These are phyloP conservation scores for Synodontis membranacea DNA, from an alignment of 2,113 vertebrate genomes.

Conservation along the genomic window DNA sequence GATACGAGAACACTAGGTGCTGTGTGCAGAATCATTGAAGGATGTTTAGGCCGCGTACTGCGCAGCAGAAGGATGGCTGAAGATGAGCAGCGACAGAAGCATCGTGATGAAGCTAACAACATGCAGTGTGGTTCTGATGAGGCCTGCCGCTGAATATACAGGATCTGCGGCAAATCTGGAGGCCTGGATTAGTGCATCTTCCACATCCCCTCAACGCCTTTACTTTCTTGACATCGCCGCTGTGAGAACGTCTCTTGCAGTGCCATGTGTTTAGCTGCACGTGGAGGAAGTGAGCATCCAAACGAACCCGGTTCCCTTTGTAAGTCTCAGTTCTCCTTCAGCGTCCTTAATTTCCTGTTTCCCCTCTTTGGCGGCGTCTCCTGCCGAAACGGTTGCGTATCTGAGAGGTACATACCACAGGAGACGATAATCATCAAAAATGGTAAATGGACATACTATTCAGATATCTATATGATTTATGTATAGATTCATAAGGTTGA, in stretches of 20 bases:
- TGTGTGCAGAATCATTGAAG: constrained; percentile 19
- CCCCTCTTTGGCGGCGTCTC: constrained; percentile 70
- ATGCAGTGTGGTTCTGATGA: constrained; percentile 2
- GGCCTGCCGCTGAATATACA: constrained; percentile 14
- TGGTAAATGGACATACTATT: constrained; percentile 63
- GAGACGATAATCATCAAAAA: constrained; percentile 78
- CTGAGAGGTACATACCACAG: constrained; percentile 73
- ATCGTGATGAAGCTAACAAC: not conserved
- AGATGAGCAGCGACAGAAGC: not conserved
- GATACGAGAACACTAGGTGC: constrained; percentile 23
- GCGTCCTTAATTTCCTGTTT: constrained; percentile 49
- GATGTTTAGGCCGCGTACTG: not conserved
- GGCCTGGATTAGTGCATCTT: constrained; percentile 16
- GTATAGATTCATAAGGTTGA: constrained; percentile 67
- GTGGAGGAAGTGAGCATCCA: constrained; percentile 43
- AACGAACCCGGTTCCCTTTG: constrained; percentile 36
- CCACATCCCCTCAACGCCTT: constrained; percentile 42
- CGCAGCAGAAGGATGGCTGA: constrained; percentile 1
- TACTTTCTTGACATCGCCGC: constrained; percentile 51
- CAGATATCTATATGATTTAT: constrained; percentile 71
- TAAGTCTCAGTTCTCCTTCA: constrained; percentile 36
- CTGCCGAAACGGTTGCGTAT: constrained; percentile 61
- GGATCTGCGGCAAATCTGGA: not conserved
- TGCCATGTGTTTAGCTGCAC: constrained; percentile 50
- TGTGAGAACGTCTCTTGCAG: constrained; percentile 50